phyloP scores from a whole-genome alignment of 2,113 vertebrate species.

The Phrynosoma blainvillii region DNA sequence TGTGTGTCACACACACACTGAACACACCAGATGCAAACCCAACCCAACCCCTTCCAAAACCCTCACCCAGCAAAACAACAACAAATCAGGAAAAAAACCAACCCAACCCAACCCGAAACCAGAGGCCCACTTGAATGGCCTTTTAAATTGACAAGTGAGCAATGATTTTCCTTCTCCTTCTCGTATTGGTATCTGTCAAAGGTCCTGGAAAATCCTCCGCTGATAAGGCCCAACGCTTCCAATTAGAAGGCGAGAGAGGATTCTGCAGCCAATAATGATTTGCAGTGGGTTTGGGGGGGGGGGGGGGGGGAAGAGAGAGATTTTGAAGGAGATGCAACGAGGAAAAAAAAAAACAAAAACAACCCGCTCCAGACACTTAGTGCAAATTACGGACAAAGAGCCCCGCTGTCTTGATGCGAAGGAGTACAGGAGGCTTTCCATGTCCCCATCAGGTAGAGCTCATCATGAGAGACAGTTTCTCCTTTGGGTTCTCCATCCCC shows the following conservation, averaged over 20 bases:
- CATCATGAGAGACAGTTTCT: no score
- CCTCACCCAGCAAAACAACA: background rate
- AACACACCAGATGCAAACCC: background rate
- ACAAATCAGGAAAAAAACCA: background rate
- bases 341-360: no score
- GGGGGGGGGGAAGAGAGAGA: no score
- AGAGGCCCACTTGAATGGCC: slow-evolving; percentile 92
- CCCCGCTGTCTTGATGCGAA: slow-evolving; percentile 92
- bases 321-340: no score
- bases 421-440: slow-evolving; percentile 82
- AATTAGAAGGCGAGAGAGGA: slow-evolving; percentile 92
- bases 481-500: no score
- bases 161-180: slow-evolving; percentile 90
- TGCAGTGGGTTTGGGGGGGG: slow-evolving; percentile 72
- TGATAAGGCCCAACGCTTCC: slow-evolving; percentile 99
- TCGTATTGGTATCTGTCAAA: slow-evolving; percentile 99
- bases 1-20: no score
- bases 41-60: background rate
- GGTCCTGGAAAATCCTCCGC: slow-evolving; percentile 95
- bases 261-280: slow-evolving; percentile 96
- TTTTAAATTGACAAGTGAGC: slow-evolving; percentile 99
- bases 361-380: slow-evolving; percentile 94
- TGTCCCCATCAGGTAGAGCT: slow-evolving; percentile 89
- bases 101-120: no score
- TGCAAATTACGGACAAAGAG: slow-evolving; percentile 99